phyloP scores from a whole-genome alignment of 1,140 invertebrate genomes.

The Parapsyche elsis region DNA sequence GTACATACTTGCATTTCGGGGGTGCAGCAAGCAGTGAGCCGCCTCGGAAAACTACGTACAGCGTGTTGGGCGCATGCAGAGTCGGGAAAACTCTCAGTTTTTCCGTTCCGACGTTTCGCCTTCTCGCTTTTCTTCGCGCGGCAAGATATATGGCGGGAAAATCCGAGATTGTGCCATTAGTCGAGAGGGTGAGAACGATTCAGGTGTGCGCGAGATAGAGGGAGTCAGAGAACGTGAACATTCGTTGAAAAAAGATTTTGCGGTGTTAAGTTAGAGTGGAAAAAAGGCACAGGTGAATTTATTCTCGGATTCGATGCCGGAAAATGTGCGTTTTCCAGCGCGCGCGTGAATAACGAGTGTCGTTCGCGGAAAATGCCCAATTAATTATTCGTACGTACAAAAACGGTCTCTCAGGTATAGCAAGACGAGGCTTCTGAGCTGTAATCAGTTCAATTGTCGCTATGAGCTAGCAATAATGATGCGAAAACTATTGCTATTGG shows the following conservation, averaged over 20 bases:
- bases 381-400: too few species aligned
- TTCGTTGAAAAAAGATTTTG: background rate
- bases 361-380: too few species aligned
- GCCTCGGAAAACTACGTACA: too few species aligned
- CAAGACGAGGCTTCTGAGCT: too few species aligned
- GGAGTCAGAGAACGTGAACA: too few species aligned
- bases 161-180: conserved; percentile 55
- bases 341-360: too few species aligned
- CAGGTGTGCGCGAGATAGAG: background rate
- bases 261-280: background rate
- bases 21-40: background rate
- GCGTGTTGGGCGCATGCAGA: conserved; percentile 12
- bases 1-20: background rate
- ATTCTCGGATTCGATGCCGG: background rate
- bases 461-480: too few species aligned
- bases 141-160: conserved; percentile 51
- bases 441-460: too few species aligned
- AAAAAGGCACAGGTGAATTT: background rate
- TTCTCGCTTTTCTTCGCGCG: conserved; percentile 6
- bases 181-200: background rate
- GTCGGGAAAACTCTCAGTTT: conserved; percentile 3
- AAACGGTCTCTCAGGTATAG: too few species aligned
- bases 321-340: background rate
- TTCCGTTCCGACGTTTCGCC: conserved; percentile 26
- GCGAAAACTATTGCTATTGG: too few species aligned